Conservation (phyloP, 2,888 invertebrate species). For the Campaea margaritaria region DNA sequence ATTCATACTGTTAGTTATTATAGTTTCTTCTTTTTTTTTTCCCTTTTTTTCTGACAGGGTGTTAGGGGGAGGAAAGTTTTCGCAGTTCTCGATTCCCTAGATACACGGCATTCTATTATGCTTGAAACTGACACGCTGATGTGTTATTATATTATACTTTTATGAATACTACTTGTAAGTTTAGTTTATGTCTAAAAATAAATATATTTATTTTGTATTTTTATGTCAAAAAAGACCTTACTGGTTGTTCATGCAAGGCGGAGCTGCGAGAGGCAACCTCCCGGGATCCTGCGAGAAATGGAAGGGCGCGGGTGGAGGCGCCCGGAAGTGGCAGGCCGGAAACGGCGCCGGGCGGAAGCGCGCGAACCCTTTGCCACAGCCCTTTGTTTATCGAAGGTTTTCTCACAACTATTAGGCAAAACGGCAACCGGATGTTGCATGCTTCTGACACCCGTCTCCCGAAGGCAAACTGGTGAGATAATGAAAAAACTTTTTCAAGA, state of each 20-base stretch:
- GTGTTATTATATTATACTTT: too few species aligned
- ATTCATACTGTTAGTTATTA: too few species aligned
- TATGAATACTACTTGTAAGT: too few species aligned
- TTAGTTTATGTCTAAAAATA: too few species aligned
- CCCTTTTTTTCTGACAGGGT: too few species aligned
- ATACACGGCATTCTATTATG: too few species aligned
- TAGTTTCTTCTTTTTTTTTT: too few species aligned
- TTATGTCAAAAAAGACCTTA: constrained; percentile 15
- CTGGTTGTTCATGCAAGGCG: constrained; percentile 22
- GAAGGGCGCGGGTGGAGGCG: constrained; percentile 41
- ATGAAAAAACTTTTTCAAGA: constrained; percentile 42
- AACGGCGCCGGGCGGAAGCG: constrained; percentile 74
- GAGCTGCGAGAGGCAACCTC: constrained; percentile 40
- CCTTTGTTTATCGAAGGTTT: constrained; percentile 72
- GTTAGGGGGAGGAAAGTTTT: too few species aligned
- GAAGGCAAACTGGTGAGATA: constrained; percentile 36
- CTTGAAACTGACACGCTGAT: too few species aligned
- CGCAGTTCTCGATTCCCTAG: too few species aligned
- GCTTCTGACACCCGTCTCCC: constrained; percentile 42
- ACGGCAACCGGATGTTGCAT: constrained; percentile 55
- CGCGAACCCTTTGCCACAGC: constrained; percentile 72
- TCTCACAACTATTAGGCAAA: constrained; percentile 60
- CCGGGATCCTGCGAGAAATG: constrained; percentile 47
- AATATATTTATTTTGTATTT: too few species aligned
- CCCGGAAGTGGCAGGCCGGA: constrained; percentile 67